Evolutionary conservation across 1,140 invertebrate genomes (phyloP), one percentile per base, ranked within the genome.

Genomic region (Nylanderia fulva): DNA sequence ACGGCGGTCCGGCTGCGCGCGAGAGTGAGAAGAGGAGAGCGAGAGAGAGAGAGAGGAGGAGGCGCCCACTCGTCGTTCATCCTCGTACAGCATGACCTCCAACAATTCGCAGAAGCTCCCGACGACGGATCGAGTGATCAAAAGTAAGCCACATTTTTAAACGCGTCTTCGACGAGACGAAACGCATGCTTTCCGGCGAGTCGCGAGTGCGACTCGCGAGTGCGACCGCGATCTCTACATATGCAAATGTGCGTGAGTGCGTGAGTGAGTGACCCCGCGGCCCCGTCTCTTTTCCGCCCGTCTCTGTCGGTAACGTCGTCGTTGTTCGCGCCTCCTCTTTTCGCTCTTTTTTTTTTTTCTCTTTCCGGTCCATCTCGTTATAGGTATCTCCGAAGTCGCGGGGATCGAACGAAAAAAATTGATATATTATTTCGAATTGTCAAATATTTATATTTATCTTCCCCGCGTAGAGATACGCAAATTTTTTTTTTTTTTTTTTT

Each of bases 51-150:
- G 83, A 80, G 64, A 45, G 77, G 68, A 58, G 72, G 84, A 76
- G 84, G 86, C 75, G 88, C 74, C 90, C 91, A 92, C 79, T 89
- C 90, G 87, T 91, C 91, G 88, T 89, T 91, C 84, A 91, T 92
- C 88, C 92, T 72, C 60, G 86, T 88, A 87, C 94, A 95, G 92
- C 88, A 95, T 95, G 93, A 96, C 95, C 95, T 95, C 95, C 88
- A 95, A 96, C 92, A 96, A 95, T 88, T 96, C 95, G 89, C 95
- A 95, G 93, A 97, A 97, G 95, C 94, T 96, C 92, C 96, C 96
- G 89, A 96, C 96, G 88, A 97, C 96, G 92, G 96, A 97, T 89
- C 96, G 96, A 93, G 96, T 97, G 91, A 96, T 97, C 89, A 96
- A 97, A 96, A 96, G 96, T 97, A 96, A 97, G 96, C 95, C 72